A percentile compares a stretch with the other conserved stretches of the same genome.
Conservation (phyloP, 2,113 vertebrate genomes). For the Ciconia boyciana region DNA sequence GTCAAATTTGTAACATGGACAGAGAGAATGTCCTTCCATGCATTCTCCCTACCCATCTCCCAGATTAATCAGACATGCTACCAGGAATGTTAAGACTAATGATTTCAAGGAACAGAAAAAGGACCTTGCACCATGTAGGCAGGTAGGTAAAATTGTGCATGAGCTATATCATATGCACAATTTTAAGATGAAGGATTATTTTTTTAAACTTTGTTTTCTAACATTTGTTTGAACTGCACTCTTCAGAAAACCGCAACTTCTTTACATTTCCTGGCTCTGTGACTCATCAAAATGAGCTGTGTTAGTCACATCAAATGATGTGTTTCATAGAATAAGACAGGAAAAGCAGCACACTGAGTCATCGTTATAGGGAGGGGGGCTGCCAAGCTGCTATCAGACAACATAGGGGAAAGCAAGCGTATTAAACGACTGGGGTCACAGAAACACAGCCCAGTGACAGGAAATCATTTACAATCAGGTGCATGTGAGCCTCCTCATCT, state of each 20-base stretch:
- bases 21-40: background rate
- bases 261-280: background rate
- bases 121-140: background rate
- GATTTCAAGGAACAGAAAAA: background rate
- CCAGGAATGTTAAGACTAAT: background rate
- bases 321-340: background rate
- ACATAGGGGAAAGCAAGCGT: background rate
- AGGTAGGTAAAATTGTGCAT: background rate
- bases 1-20: background rate
- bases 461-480: background rate
- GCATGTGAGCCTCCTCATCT: background rate
- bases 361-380: background rate
- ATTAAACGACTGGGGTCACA: conserved; percentile 1
- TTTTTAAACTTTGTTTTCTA: background rate
- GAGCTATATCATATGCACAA: background rate
- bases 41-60: background rate
- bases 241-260: background rate
- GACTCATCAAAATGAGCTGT: conserved; percentile 50
- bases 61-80: background rate
- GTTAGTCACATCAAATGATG: conserved; percentile 30
- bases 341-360: conserved; percentile 38
- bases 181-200: background rate
- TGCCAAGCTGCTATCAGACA: background rate
- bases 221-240: background rate
- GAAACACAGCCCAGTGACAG: background rate